Percentiles rank a stretch among this genome's conserved stretches.
phyloP scores from a whole-genome alignment of 2,888 invertebrate genomes.

The Agriotes lineatus region DNA sequence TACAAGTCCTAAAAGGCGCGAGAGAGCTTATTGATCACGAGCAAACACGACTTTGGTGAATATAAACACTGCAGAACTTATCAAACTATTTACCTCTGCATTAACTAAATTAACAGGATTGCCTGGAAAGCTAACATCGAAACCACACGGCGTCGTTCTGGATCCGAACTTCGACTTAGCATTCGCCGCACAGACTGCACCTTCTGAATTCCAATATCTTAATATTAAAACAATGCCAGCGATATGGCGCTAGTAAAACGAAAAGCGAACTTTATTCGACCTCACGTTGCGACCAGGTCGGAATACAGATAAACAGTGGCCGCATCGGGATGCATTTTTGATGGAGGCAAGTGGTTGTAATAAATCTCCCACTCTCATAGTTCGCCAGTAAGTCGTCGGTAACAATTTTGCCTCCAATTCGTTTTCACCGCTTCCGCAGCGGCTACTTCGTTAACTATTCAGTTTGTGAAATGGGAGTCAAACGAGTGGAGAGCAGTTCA shows the following conservation, averaged over 20 bases:
- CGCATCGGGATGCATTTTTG: constrained; percentile 10
- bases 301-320: constrained; percentile 5
- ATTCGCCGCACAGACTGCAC: not conserved
- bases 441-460: not conserved
- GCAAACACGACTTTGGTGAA: too few species aligned
- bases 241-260: not conserved
- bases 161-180: not conserved
- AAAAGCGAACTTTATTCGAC: constrained; percentile 4
- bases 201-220: not conserved
- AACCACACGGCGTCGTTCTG: not conserved
- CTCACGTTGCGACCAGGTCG: not conserved
- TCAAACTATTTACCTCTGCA: too few species aligned
- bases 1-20: too few species aligned
- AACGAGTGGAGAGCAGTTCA: too few species aligned
- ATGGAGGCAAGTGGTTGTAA: not conserved
- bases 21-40: too few species aligned
- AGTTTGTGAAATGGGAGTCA: not conserved
- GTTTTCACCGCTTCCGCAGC: not conserved
- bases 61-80: too few species aligned
- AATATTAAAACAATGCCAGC: constrained; percentile 8
- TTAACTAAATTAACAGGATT: too few species aligned
- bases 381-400: too few species aligned
- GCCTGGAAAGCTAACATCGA: too few species aligned
- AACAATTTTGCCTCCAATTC: too few species aligned
- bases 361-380: too few species aligned